Evolutionary conservation across 2,797 vertebrate genomes (phyloP), one percentile per base, ranked within the genome.

Genomic region (Carcharodon carcharias): DNA sequence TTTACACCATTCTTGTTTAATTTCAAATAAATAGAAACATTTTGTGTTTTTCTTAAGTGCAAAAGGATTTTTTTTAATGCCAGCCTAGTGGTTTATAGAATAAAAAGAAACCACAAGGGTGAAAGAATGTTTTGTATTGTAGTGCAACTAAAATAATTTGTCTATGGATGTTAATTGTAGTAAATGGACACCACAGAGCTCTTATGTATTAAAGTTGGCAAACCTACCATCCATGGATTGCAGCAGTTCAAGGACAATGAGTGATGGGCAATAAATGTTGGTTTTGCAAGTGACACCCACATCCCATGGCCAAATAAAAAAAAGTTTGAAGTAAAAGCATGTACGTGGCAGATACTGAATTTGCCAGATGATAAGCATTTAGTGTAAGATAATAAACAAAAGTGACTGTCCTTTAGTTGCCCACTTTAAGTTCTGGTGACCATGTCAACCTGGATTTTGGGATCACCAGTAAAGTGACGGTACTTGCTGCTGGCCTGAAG

Each of bases 271-370:
- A 77, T 35, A 77, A 77, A 77, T 77, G 71, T 1, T 35, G 31
- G 31, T 31, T 31, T 77, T 12, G 71, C 28, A 31, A 77, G 0
- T 26, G 45, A 88, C 45, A 50, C 85, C 50, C 45, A 50, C 71
- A 77, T 35, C 28, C 35, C 71, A 69, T 26, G 4, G 23, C 23
- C 40, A 50, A 69, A 26, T 69, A 77, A 77, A 56, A 9, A 5
- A 88, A 56, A 56, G 7, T 40, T 61, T 92, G 35, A 92, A 92
- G 58, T 63, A 16, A 69, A 95, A 73, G 45, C 11, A 28, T 31
- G 12, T 50, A 54, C 7, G 54, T 71, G 67, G 93, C 65, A 95
- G 93, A 54, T 21, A 71, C 28, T 95, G 93, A 95, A 95, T 95
- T 40, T 71, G 45, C 26, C 93, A 31, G 40, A 71, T 95, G 65